phyloP scores from a whole-genome alignment of 64 coral and sea anemone species.

The Hydrozoanthus tunicans region DNA sequence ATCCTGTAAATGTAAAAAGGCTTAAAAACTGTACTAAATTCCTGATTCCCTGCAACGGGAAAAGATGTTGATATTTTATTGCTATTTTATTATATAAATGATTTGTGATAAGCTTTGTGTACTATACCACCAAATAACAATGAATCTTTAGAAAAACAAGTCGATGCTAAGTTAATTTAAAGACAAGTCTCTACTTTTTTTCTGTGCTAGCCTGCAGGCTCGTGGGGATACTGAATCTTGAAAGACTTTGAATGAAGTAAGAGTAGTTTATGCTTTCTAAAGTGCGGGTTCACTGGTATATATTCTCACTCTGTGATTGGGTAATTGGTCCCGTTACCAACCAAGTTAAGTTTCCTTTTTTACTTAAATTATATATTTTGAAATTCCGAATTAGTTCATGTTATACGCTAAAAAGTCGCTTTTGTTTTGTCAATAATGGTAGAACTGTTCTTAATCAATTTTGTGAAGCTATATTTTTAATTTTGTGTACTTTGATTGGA shows the following conservation, averaged over 20 bases:
- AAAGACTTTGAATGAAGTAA: not conserved
- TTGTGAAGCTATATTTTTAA: no score
- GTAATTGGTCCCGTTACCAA: not conserved
- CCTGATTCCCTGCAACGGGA: not conserved
- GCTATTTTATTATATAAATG: conserved; percentile 54
- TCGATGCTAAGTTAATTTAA: not conserved
- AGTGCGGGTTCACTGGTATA: conserved; percentile 10
- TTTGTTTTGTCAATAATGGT: conserved; percentile 25
- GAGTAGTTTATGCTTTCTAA: conserved; percentile 23
- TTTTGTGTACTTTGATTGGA: no score
- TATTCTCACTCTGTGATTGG: not conserved
- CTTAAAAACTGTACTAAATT: not conserved
- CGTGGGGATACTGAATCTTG: not conserved
- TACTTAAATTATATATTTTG: conserved; percentile 1
- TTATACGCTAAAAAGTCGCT: not conserved
- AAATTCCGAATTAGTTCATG: not conserved
- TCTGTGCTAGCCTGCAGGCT: conserved; percentile 2
- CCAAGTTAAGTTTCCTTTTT: not conserved
- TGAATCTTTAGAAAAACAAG: not conserved
- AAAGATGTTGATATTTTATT: conserved; percentile 45
- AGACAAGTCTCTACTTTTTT: not conserved
- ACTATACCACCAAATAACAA: not conserved
- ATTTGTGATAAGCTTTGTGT: conserved; percentile 9
- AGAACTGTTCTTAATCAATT: no score
- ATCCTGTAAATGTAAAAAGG: not conserved